These are phyloP conservation scores for Rachycentron canadum DNA, from an alignment of 2,797 vertebrate genomes.

Conservation along the genomic window DNA sequence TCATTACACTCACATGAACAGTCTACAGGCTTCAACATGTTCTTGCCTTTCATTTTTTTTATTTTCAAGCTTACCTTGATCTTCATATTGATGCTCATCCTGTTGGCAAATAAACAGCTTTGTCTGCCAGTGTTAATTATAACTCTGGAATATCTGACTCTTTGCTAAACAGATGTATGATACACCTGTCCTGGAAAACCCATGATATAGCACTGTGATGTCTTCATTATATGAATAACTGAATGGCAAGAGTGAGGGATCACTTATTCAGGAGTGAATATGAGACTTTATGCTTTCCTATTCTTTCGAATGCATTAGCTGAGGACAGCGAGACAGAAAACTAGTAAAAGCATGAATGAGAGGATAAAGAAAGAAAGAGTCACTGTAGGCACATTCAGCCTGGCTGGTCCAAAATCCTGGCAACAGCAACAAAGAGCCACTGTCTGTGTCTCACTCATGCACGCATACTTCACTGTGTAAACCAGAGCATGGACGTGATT, in stretches of 20 bases:
- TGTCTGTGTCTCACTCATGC: constrained; percentile 55
- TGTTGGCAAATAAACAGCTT: constrained; percentile 19
- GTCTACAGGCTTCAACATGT: background rate
- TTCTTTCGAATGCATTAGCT: constrained; percentile 2
- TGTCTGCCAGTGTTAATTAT: constrained; percentile 4
- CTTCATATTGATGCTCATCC: constrained; percentile 9
- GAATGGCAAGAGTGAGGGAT: background rate
- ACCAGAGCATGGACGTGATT: background rate
- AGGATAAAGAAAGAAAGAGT: constrained; percentile 64
- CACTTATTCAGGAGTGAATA: background rate
- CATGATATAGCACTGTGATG: background rate
- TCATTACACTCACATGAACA: background rate
- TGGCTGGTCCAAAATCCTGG: constrained; percentile 61
- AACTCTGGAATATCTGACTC: background rate
- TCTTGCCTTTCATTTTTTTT: background rate
- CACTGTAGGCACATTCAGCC: constrained; percentile 55
- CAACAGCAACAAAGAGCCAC: constrained; percentile 74
- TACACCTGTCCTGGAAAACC: background rate
- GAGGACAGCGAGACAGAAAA: constrained; percentile 25
- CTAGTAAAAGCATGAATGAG: constrained; percentile 39
- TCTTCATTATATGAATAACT: background rate
- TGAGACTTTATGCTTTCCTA: background rate
- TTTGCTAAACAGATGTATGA: background rate
- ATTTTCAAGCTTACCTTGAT: constrained; percentile 4
- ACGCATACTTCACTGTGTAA: constrained; percentile 31